Percentiles rank a stretch among this genome's conserved stretches.
Conservation (phyloP, 2,113 vertebrate genomes). For the Mustelus asterias region DNA sequence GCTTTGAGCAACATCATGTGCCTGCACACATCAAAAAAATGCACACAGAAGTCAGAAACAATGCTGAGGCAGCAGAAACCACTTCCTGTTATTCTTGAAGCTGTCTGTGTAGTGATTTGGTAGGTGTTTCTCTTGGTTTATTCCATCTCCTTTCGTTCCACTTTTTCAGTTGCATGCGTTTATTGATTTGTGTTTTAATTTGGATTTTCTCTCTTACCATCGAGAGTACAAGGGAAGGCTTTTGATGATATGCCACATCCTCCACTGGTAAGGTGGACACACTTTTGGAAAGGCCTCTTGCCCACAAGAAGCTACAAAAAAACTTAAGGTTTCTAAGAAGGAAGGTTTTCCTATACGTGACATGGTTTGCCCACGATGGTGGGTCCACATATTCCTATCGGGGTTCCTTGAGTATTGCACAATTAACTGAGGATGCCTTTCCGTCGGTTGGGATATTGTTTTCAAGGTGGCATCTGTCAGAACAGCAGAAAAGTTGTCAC, state of each 20-base stretch:
- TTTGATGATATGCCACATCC: neutral
- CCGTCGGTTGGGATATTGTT: neutral
- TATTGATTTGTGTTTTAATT: neutral
- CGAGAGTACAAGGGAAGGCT: neutral
- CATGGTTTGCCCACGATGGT: neutral
- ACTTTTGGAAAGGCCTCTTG: neutral
- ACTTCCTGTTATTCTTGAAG: conserved; percentile 5
- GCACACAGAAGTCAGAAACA: neutral
- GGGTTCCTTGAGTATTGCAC: neutral
- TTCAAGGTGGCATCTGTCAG: neutral
- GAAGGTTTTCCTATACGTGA: neutral
- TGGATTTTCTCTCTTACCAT: neutral
- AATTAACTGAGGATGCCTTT: neutral
- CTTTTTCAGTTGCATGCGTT: neutral
- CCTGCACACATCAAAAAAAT: neutral
- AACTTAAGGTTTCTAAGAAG: neutral
- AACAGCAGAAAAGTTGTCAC: neutral
- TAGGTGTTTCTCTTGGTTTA: neutral
- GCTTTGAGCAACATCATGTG: neutral
- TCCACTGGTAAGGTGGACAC: too few species aligned
- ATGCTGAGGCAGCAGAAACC: neutral
- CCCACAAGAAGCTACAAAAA: neutral
- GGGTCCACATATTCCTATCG: neutral
- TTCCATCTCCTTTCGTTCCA: neutral
- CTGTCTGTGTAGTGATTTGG: neutral